Percentiles rank a stretch among this genome's conserved stretches.
Conservation (phyloP, 2,797 vertebrate species). For the Clarias laeviceps region DNA sequence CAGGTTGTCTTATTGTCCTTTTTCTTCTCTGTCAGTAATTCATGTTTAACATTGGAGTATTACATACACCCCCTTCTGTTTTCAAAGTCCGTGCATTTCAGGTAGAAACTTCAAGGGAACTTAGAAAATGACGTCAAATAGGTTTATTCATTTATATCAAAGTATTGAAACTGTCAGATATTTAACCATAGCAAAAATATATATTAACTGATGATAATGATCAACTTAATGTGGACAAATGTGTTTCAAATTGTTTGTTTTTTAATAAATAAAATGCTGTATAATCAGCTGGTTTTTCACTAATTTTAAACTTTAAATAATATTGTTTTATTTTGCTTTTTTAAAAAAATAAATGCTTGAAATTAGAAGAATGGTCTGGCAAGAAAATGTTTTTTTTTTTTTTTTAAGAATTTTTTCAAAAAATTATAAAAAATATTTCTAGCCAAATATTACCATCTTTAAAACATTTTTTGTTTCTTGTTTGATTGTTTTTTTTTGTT, state of each 20-base stretch:
- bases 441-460: too few relatives aligned
- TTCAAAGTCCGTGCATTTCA: constrained; percentile 4
- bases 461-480: background rate
- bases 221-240: background rate
- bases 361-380: background rate
- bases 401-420: background rate
- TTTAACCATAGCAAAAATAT: background rate
- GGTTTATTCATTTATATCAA: background rate
- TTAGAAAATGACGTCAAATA: background rate
- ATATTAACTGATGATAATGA: background rate
- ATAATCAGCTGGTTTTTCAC: background rate
- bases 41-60: constrained; percentile 13
- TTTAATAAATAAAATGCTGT: background rate
- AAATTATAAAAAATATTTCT: too few relatives aligned
- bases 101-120: constrained; percentile 20
- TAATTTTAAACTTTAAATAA: background rate
- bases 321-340: background rate
- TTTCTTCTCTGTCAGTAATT: constrained; percentile 8
- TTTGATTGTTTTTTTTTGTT: background rate
- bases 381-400: too few relatives aligned
- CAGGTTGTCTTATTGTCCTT: background rate
- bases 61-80: background rate
- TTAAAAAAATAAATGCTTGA: background rate
- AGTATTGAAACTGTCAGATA: too few relatives aligned
- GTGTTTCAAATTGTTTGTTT: background rate